Evolutionary conservation across 2,888 invertebrate genomes (phyloP).

Genomic region (Bhutanitis thaidina): DNA sequence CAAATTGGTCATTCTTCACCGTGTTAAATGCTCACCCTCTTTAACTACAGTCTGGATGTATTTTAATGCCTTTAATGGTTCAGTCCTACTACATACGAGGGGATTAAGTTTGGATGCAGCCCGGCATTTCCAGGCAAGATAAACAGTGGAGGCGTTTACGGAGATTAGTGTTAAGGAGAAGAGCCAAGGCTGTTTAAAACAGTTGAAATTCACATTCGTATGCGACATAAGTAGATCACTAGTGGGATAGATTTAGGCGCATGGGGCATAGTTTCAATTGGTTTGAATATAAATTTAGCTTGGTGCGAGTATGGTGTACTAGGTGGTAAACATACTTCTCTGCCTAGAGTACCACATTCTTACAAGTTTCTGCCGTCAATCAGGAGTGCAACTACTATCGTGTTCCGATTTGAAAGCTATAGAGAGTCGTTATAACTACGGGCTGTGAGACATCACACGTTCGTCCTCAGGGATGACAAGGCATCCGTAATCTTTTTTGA

Average conservation of each 20-base stretch:
- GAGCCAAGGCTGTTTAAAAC: constrained; percentile 50
- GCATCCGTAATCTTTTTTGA: too few relatives aligned
- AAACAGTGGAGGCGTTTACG: constrained; percentile 64
- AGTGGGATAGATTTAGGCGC: neutral
- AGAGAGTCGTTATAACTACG: too few relatives aligned
- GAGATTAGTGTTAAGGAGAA: constrained; percentile 61
- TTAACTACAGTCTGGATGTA: constrained; percentile 31
- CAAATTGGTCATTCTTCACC: constrained; percentile 67
- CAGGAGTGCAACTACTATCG: too few relatives aligned
- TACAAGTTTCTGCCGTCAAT: too few relatives aligned
- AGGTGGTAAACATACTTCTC: too few relatives aligned
- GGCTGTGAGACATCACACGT: too few relatives aligned
- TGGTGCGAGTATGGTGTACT: too few relatives aligned
- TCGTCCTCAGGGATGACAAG: too few relatives aligned
- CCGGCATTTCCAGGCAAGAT: constrained; percentile 68
- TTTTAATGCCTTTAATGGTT: constrained; percentile 58
- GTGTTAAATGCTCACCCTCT: constrained; percentile 51
- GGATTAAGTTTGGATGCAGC: constrained; percentile 56
- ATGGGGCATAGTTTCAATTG: too few relatives aligned
- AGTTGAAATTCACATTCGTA: constrained; percentile 50
- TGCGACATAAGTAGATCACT: constrained; percentile 39
- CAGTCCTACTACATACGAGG: constrained; percentile 47
- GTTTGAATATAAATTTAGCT: too few relatives aligned
- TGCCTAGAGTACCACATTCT: too few relatives aligned
- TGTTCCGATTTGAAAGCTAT: too few relatives aligned